phyloP scores from a whole-genome alignment of 2,888 invertebrate species.

The Euproctis similis region DNA sequence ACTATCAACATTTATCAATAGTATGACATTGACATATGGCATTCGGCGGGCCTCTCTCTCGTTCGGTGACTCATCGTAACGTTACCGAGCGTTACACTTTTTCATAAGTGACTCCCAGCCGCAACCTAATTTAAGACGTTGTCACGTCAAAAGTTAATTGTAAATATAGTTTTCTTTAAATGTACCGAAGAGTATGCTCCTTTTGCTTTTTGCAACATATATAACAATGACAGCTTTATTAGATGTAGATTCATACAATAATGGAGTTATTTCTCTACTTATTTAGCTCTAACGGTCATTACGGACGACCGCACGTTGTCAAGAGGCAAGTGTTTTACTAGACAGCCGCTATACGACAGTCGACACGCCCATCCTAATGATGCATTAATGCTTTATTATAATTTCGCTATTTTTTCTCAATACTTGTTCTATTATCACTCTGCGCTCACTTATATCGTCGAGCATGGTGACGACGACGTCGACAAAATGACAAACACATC shows the following conservation, averaged over 20 bases:
- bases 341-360: slow-evolving; percentile 62
- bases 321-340: slow-evolving; percentile 78
- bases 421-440: slow-evolving; percentile 45
- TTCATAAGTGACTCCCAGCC: no score
- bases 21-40: no score
- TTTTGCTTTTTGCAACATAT: no score
- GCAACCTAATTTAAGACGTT: no score
- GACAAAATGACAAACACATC: slow-evolving; percentile 34
- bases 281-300: slow-evolving; percentile 74
- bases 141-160: no score
- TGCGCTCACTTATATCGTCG: slow-evolving; percentile 35
- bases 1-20: no score
- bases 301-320: slow-evolving; percentile 73
- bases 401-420: slow-evolving; percentile 60
- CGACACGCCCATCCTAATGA: slow-evolving; percentile 70
- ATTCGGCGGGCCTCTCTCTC: no score
- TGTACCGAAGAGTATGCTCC: no score
- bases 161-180: no score
- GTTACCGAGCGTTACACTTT: no score
- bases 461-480: slow-evolving; percentile 48
- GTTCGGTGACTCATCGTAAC: no score
- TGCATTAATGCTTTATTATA: slow-evolving; percentile 75
- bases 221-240: no score
- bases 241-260: slow-evolving; percentile 30
- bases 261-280: slow-evolving; percentile 61